Conservation (phyloP, 64 coral and sea anemone genomes). For the Catalaphyllia jardinei region DNA sequence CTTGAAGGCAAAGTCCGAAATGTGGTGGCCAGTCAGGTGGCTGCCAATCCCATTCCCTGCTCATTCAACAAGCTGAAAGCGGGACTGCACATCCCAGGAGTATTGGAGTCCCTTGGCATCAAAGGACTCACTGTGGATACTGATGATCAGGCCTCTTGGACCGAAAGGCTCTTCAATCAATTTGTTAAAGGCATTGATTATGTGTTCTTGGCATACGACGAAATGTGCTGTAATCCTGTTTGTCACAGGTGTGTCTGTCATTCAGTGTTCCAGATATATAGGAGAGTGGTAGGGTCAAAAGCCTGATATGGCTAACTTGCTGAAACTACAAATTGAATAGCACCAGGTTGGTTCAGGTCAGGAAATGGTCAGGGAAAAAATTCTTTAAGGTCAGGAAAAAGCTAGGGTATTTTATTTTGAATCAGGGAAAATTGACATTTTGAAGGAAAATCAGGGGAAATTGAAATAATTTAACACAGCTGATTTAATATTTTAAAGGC, state of each 20-base stretch:
- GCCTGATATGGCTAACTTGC: too few species aligned
- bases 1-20: slow-evolving; percentile 53
- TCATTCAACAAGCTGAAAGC: slow-evolving; percentile 32
- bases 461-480: too few species aligned
- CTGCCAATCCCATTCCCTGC: slow-evolving; percentile 32
- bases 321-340: too few species aligned
- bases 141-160: slow-evolving; percentile 32
- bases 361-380: too few species aligned
- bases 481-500: too few species aligned
- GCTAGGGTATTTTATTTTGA: too few species aligned
- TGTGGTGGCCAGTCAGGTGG: slow-evolving; percentile 55
- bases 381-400: too few species aligned
- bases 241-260: slow-evolving; percentile 37
- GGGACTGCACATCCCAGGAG: slow-evolving; percentile 34
- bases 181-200: slow-evolving; percentile 31
- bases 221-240: slow-evolving; percentile 48
- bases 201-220: slow-evolving; percentile 17
- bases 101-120: slow-evolving; percentile 24
- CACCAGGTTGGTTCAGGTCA: too few species aligned
- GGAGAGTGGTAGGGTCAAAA: too few species aligned
- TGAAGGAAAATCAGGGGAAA: too few species aligned
- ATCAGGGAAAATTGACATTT: too few species aligned
- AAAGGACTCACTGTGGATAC: slow-evolving; percentile 56
- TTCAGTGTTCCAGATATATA: too few species aligned
- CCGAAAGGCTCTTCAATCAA: slow-evolving; percentile 16